Conservation (phyloP, 2,888 invertebrate genomes). For the Gortyna flavago region DNA sequence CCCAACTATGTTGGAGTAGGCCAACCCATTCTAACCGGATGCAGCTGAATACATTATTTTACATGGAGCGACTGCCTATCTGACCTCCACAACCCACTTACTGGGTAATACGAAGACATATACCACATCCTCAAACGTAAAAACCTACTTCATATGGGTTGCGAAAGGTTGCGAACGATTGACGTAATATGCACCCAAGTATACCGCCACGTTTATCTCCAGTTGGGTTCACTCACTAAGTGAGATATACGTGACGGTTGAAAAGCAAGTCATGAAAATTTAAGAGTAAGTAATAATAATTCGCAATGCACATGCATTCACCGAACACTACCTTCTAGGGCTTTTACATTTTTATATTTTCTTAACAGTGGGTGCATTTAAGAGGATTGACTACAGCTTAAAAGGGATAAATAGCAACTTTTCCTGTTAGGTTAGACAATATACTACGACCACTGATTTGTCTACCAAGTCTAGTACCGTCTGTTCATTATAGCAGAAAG, state of each 20-base stretch:
- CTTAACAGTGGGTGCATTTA: background rate
- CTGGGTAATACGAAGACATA: background rate
- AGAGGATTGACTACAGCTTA: background rate
- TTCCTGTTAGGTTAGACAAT: background rate
- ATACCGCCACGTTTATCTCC: background rate
- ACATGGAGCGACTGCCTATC: too few species aligned
- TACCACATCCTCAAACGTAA: background rate
- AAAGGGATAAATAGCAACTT: background rate
- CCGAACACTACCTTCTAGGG: background rate
- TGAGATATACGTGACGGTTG: background rate
- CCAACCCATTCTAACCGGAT: too few species aligned
- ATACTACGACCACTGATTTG: background rate
- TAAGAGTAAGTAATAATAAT: background rate
- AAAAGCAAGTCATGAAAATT: background rate
- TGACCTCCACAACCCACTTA: too few species aligned
- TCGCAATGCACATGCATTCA: background rate
- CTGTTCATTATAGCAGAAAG: background rate
- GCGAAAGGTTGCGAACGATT: too few species aligned
- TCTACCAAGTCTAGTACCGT: background rate
- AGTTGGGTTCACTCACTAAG: constrained; percentile 8
- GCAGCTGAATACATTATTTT: too few species aligned
- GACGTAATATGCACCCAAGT: constrained; percentile 11
- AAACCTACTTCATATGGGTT: background rate
- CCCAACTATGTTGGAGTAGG: too few species aligned
- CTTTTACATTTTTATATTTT: background rate